Conservation (phyloP, 2,797 vertebrate genomes). For the Galagoides demidoff region DNA sequence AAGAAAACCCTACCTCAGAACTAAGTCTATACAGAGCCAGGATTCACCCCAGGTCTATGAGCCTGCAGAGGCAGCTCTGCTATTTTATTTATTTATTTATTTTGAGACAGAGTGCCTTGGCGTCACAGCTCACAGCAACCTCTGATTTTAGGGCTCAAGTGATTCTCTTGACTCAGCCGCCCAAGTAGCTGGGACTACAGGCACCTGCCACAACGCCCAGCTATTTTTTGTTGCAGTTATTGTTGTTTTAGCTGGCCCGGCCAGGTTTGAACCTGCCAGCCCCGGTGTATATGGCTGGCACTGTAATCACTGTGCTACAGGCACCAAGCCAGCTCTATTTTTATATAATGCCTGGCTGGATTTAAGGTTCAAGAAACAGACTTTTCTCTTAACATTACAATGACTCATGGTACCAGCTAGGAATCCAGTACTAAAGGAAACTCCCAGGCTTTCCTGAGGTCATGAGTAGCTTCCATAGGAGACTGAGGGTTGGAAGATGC, state of each 20-base stretch:
- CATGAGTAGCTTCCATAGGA: background rate
- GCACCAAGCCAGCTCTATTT: background rate
- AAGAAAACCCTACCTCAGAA: background rate
- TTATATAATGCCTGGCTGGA: background rate
- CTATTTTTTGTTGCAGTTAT: too few relatives aligned
- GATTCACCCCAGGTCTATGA: background rate
- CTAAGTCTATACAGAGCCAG: background rate
- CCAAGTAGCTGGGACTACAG: too few relatives aligned
- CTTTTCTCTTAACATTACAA: background rate
- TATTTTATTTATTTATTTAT: too few relatives aligned
- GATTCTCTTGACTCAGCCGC: too few relatives aligned
- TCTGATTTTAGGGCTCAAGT: too few relatives aligned
- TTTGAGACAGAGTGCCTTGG: too few relatives aligned
- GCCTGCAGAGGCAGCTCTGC: background rate
- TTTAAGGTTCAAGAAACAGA: background rate
- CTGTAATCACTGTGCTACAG: too few relatives aligned
- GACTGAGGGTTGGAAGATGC: background rate
- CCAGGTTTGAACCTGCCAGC: too few relatives aligned
- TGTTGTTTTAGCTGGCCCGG: too few relatives aligned
- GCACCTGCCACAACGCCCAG: too few relatives aligned
- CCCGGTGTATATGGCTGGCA: too few relatives aligned
- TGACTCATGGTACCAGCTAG: background rate
- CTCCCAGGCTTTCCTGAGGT: background rate
- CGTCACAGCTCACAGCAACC: too few relatives aligned
- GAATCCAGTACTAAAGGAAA: constrained; percentile 20